Evolutionary conservation across 1,140 invertebrate species (phyloP).

Genomic region (Ridgeia piscesae): DNA sequence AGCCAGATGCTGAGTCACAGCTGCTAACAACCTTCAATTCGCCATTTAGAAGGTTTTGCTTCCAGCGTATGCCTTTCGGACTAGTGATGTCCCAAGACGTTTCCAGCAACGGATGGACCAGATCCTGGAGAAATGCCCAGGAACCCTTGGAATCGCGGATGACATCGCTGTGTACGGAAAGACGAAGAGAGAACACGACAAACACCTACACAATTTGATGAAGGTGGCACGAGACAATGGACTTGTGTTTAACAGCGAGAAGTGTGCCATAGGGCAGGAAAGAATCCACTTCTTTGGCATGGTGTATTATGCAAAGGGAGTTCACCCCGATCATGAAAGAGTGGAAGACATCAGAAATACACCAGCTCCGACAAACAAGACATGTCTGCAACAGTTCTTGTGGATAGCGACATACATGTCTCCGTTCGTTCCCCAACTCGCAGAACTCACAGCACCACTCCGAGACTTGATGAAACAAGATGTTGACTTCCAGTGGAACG

Average conservation of each 20-base stretch:
- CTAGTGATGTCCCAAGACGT: constrained; percentile 35
- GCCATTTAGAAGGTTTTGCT: constrained; percentile 35
- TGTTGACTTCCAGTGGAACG: constrained; percentile 18
- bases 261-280: constrained; percentile 33
- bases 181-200: constrained; percentile 13
- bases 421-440: constrained; percentile 31
- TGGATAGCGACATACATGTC: constrained; percentile 36
- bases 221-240: constrained; percentile 42
- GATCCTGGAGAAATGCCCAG: constrained; percentile 45
- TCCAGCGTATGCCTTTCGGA: constrained; percentile 35
- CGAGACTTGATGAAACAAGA: constrained; percentile 22
- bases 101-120: constrained; percentile 42
- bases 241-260: constrained; percentile 53
- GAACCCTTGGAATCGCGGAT: constrained; percentile 54
- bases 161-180: constrained; percentile 23
- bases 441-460: constrained; percentile 11
- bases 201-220: constrained; percentile 38
- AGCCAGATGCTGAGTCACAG: constrained; percentile 35
- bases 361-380: constrained; percentile 30
- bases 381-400: constrained; percentile 33
- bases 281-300: constrained; percentile 31
- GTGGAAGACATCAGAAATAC: constrained; percentile 45
- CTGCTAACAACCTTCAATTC: constrained; percentile 36
- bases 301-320: constrained; percentile 48
- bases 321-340: constrained; percentile 52